Percentiles rank a stretch among this genome's conserved stretches.
phyloP scores from a whole-genome alignment of 2,797 vertebrate genomes.

The Ataeniobius toweri region DNA sequence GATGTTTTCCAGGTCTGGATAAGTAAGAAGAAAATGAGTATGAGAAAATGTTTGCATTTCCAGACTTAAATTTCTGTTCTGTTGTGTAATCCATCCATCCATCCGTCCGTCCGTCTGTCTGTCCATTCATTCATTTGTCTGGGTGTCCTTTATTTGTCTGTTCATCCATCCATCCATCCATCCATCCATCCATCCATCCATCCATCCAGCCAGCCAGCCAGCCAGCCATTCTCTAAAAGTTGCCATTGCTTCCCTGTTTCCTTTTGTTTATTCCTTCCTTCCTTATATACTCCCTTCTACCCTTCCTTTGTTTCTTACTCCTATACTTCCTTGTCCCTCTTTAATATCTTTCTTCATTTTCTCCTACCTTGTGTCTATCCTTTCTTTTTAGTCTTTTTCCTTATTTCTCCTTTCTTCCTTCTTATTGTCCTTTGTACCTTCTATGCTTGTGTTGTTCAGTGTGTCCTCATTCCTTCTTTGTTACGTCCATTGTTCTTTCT shows the following conservation, averaged over 20 bases:
- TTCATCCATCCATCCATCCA: not conserved
- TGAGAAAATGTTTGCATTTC: not conserved
- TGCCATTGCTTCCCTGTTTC: not conserved
- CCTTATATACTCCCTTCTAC: not conserved
- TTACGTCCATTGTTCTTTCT: not conserved
- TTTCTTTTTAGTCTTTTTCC: not conserved
- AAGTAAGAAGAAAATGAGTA: not conserved
- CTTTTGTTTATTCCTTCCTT: not conserved
- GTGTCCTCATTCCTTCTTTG: not conserved
- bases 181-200: not conserved
- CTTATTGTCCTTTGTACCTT: not conserved
- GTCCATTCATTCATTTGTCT: not conserved
- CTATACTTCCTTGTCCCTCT: no score
- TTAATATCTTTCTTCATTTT: not conserved
- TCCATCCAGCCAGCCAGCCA: not conserved
- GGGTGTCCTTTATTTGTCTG: no score
- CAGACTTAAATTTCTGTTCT: not conserved
- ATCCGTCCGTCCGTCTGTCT: not conserved
- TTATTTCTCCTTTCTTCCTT: not conserved
- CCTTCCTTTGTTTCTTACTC: no score
- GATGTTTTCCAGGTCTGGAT: not conserved
- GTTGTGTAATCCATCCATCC: not conserved
- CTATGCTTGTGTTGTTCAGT: not conserved
- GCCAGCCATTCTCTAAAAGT: not conserved
- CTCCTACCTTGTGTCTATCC: not conserved